Evolutionary conservation across 2,797 vertebrate genomes (phyloP).

Genomic region (Adelosebastes latens): DNA sequence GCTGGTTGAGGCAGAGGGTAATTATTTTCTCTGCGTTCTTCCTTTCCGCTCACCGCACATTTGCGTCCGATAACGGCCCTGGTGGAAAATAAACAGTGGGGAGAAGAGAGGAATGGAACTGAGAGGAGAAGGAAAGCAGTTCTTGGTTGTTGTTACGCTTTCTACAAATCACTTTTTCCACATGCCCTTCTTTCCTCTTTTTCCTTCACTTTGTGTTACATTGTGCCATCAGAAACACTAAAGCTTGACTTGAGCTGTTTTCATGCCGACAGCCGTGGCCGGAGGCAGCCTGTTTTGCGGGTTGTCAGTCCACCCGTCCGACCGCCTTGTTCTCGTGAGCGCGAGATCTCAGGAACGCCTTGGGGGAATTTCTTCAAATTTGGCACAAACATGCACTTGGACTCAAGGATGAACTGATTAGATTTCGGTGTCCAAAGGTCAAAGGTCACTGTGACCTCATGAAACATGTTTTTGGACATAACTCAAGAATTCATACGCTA

Average conservation of each 20-base stretch:
- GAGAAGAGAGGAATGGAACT: constrained; percentile 37
- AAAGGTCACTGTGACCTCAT: neutral
- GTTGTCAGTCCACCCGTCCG: too few species aligned
- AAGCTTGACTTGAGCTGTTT: neutral
- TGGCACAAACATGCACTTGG: neutral
- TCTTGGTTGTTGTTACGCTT: constrained; percentile 8
- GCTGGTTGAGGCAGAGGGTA: constrained; percentile 84
- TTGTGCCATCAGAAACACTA: neutral
- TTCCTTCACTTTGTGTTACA: neutral
- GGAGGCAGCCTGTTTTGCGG: too few species aligned
- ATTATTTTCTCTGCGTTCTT: constrained; percentile 79
- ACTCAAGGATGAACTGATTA: neutral
- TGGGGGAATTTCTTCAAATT: neutral
- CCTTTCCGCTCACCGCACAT: constrained; percentile 70
- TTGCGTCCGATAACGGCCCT: constrained; percentile 71
- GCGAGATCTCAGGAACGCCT: neutral
- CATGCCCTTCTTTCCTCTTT: neutral
- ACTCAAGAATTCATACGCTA: too few species aligned
- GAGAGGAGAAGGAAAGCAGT: constrained; percentile 25
- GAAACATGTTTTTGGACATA: too few species aligned
- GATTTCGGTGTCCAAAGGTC: neutral
- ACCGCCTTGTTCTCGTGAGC: neutral
- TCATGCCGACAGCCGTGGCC: neutral
- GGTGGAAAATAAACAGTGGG: constrained; percentile 63
- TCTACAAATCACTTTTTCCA: constrained; percentile 36